These are phyloP conservation scores for Pheosia tremula DNA, from an alignment of 2,888 invertebrate species.

Conservation along the genomic window DNA sequence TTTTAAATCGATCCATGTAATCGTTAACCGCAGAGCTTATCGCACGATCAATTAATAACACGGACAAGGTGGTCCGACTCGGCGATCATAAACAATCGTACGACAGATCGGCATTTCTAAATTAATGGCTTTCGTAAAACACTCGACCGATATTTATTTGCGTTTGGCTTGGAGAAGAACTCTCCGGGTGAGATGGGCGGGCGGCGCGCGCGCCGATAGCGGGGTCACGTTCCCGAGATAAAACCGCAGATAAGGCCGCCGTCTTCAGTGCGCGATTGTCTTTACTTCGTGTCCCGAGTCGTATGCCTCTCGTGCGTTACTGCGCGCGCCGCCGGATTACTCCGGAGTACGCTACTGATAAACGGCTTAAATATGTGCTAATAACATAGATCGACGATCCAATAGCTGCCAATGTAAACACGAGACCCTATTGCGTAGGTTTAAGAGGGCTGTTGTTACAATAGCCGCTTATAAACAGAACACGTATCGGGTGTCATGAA, in stretches of 20 bases:
- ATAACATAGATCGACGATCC: constrained; percentile 29
- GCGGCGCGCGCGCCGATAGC: constrained; percentile 68
- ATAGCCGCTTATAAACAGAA: constrained; percentile 15
- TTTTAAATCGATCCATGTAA: constrained; percentile 50
- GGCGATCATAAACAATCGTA: constrained; percentile 68
- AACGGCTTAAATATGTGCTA: constrained; percentile 29
- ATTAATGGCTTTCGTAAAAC: constrained; percentile 70
- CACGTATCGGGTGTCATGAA: constrained; percentile 19
- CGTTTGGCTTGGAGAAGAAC: constrained; percentile 52
- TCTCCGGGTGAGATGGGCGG: constrained; percentile 71
- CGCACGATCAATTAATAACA: constrained; percentile 77
- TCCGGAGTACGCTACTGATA: constrained; percentile 25
- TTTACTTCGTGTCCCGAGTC: constrained; percentile 47
- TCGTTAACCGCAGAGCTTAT: constrained; percentile 58
- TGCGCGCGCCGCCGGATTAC: constrained; percentile 25
- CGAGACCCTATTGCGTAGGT: constrained; percentile 20
- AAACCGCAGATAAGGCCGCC: constrained; percentile 67
- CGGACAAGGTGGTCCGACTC: constrained; percentile 72
- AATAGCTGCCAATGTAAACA: constrained; percentile 24
- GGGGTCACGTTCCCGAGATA: constrained; percentile 81
- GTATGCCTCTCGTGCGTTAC: constrained; percentile 30
- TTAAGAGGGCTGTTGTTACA: constrained; percentile 23
- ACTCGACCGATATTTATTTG: constrained; percentile 56
- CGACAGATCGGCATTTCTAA: constrained; percentile 74
- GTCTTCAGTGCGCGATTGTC: constrained; percentile 75